phyloP scores from a whole-genome alignment of 23 tunicate species.

The Botrylloides violaceus region DNA sequence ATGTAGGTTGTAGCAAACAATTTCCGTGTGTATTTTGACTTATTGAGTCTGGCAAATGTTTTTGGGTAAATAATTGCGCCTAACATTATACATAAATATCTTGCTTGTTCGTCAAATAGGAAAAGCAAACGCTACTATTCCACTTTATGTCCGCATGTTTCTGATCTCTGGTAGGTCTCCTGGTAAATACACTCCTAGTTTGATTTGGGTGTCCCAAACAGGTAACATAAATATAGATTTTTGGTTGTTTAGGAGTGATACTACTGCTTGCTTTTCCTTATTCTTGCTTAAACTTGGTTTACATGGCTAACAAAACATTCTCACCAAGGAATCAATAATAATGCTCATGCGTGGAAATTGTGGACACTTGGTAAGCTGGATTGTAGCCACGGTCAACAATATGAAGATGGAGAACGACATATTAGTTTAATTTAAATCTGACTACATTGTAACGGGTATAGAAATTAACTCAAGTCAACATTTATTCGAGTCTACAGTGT shows the following conservation, averaged over 20 bases:
- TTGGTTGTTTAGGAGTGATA: background rate
- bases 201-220: conserved; percentile 2
- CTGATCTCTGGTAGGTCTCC: background rate
- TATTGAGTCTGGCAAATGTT: conserved; percentile 21
- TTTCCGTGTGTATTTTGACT: conserved; percentile 17
- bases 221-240: conserved; percentile 11
- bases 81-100: conserved; percentile 20
- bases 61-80: conserved; percentile 23
- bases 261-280: conserved; percentile 1
- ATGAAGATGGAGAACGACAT: background rate
- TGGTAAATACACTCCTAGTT: conserved; percentile 25
- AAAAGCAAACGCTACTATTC: conserved; percentile 22
- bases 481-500: conserved; percentile 13
- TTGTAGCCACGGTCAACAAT: background rate
- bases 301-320: background rate
- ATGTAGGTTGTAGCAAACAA: conserved; percentile 15
- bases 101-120: conserved; percentile 27
- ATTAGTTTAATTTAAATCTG: background rate
- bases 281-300: background rate
- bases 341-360: background rate
- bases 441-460: conserved; percentile 27
- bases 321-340: background rate
- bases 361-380: background rate
- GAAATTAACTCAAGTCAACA: conserved; percentile 50
- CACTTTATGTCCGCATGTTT: conserved; percentile 16